A percentile compares a stretch with the other conserved stretches of the same genome.
phyloP scores from a whole-genome alignment of 2,888 invertebrate species.

The Neoascia interrupta region DNA sequence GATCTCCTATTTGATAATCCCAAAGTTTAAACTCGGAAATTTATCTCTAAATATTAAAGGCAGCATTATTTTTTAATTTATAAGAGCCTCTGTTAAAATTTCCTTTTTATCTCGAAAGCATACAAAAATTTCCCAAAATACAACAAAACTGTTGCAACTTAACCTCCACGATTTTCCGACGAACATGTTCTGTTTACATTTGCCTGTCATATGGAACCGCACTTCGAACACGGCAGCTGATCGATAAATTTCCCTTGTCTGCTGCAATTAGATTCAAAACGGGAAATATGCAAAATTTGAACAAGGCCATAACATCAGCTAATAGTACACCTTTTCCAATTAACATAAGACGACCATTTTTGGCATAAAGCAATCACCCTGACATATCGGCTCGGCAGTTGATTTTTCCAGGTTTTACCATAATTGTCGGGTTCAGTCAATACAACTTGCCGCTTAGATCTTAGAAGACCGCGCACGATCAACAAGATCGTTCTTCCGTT shows the following conservation, averaged over 20 bases:
- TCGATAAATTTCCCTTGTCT: conserved; percentile 28
- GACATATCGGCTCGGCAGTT: conserved; percentile 58
- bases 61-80: no score
- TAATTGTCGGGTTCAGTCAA: conserved; percentile 56
- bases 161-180: not conserved
- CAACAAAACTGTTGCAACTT: conserved; percentile 32
- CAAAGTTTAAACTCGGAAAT: no score
- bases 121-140: conserved; percentile 55
- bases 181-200: conserved; percentile 60
- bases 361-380: conserved; percentile 55
- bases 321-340: no score
- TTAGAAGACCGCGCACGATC: conserved; percentile 57
- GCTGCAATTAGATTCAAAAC: not conserved
- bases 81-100: conserved; percentile 19
- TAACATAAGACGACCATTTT: conserved; percentile 57
- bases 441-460: conserved; percentile 57
- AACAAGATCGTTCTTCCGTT: conserved; percentile 28
- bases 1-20: no score
- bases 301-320: conserved; percentile 43
- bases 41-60: no score
- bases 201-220: not conserved
- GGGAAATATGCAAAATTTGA: not conserved
- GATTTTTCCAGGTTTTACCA: conserved; percentile 57
- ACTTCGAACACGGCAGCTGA: conserved; percentile 33
- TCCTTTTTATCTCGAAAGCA: not conserved